Conservation (phyloP, 2,888 invertebrate genomes). For the Aelia acuminata region DNA sequence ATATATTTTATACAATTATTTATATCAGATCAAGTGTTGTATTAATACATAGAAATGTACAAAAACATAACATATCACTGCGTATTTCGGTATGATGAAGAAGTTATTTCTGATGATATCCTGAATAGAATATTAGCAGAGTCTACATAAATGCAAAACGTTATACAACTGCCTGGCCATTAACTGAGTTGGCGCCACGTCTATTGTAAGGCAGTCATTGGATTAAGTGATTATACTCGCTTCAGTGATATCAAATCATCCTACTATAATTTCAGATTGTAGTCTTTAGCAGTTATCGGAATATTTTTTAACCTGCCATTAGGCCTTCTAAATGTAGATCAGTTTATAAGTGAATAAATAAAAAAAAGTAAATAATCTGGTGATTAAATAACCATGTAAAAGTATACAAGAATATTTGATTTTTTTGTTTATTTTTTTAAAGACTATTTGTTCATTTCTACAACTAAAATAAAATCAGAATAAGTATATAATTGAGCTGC, state of each 20-base stretch:
- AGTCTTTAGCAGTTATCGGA: slow-evolving; percentile 25
- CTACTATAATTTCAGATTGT: background rate
- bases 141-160: background rate
- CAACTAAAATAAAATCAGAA: no score
- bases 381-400: background rate
- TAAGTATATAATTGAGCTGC: no score
- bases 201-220: slow-evolving; percentile 2
- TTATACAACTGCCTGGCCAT: background rate
- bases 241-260: slow-evolving; percentile 6
- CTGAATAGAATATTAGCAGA: background rate
- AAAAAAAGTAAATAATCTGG: no score
- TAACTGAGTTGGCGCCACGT: slow-evolving; percentile 16
- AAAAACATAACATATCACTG: background rate
- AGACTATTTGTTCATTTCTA: no score
- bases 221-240: slow-evolving; percentile 21
- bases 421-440: background rate
- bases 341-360: background rate
- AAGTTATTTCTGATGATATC: background rate
- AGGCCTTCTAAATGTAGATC: background rate
- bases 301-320: background rate
- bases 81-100: background rate
- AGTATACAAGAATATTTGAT: background rate
- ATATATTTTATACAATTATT: no score
- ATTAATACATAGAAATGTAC: no score
- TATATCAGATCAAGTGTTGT: no score